phyloP scores from a whole-genome alignment of 2,113 vertebrate genomes.

The Oostethus manadensis region DNA sequence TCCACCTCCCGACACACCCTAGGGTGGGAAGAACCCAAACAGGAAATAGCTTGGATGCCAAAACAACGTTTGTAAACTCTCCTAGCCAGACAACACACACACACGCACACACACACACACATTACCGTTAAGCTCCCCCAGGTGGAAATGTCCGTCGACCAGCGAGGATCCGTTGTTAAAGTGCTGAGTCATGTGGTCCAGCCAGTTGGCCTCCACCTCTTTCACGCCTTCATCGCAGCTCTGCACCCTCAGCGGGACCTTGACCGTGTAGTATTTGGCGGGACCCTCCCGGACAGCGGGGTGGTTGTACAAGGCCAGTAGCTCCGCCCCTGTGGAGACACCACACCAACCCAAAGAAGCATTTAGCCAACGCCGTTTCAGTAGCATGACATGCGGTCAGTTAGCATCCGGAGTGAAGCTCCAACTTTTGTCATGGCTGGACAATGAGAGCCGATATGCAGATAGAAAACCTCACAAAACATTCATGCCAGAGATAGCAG shows the following conservation, averaged over 20 bases:
- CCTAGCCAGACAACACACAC: neutral
- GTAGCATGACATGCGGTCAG: neutral
- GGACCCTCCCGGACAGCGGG: slow-evolving; percentile 71
- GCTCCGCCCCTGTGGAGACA: slow-evolving; percentile 75
- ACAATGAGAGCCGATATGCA: too few relatives aligned
- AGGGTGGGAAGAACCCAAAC: slow-evolving; percentile 31
- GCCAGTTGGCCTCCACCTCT: slow-evolving; percentile 89
- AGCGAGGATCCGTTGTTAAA: slow-evolving; percentile 91
- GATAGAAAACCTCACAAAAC: too few relatives aligned
- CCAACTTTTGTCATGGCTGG: too few relatives aligned
- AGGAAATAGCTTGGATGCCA: slow-evolving; percentile 31
- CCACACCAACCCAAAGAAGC: neutral
- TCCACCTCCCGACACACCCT: slow-evolving; percentile 7
- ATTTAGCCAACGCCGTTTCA: neutral
- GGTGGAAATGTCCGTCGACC: slow-evolving; percentile 89
- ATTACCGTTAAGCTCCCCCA: slow-evolving; percentile 79
- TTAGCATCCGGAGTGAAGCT: too few relatives aligned
- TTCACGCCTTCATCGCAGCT: slow-evolving; percentile 78
- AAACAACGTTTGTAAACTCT: slow-evolving; percentile 8
- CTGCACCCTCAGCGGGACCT: slow-evolving; percentile 86
- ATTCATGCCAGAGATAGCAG: too few relatives aligned
- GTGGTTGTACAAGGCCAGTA: slow-evolving; percentile 89
- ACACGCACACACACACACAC: neutral
- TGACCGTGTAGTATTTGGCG: slow-evolving; percentile 86
- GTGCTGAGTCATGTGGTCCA: slow-evolving; percentile 98